Evolutionary conservation across 2,888 invertebrate genomes (phyloP), one percentile per base, ranked within the genome.

Genomic region (Erebia aethiops): DNA sequence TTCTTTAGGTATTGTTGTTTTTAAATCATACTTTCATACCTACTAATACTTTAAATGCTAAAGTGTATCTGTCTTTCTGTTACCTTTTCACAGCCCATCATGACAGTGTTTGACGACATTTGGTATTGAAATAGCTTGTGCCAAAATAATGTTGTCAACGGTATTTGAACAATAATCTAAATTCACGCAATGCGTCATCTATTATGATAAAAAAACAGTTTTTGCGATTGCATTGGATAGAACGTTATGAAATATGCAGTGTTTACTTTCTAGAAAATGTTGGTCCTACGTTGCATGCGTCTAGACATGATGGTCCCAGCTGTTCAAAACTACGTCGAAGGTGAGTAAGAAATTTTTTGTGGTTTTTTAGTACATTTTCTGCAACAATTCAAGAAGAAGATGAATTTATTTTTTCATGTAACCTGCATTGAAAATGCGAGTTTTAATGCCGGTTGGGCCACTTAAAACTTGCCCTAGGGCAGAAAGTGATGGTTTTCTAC

Each of bases 221-320:
- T n/a, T 51, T n/a, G 51, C 14, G 51, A 51, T 51, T 51, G 14
- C 14, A 51, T 54, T 16, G 8, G 16, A 54, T 18, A 16, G 10
- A 54, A 10, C 54, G 16, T 54, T 10, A 10, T 54, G 14, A 57
- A 26, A 57, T 26, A 57, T 57, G 56, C 18, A 57, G 21, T 62
- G 14, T 62, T 70, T 56, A 58, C 49, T 67, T 81, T 84, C 69
- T 95, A 98, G 92, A 96, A 95, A 88, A 87, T 98, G 80, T 87
- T 97, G 76, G 88, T 98, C 2, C 85, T 98, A 8, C 94, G 98
- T 66, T 97, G 97, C 77, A 94, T 98, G 78, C 94, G 98, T 57
- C 95, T 97, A 21, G 98, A 99, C 85, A 98, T 98, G 94, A 95
- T 98, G 87, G 95, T 96, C 68, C 96, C 96, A 14, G 97, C 95